phyloP scores from a whole-genome alignment of 2,888 invertebrate genomes.

The Drosophila rellima region DNA sequence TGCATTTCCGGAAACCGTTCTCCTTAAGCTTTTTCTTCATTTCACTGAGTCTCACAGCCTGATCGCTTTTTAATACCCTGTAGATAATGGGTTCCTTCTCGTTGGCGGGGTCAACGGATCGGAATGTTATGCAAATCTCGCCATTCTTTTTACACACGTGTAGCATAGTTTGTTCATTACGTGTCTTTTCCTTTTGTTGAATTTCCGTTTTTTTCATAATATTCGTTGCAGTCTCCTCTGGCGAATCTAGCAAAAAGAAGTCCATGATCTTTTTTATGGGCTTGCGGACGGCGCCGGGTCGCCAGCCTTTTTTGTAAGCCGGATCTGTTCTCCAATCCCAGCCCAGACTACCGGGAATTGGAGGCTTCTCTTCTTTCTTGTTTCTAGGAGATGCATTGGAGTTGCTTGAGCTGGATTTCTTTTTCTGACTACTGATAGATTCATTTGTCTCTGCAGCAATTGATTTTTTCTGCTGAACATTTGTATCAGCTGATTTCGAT shows the following conservation, averaged over 20 bases:
- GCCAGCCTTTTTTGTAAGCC: conserved; percentile 81
- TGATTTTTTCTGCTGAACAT: not conserved
- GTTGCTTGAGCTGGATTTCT: not conserved
- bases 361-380: not conserved
- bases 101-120: conserved; percentile 4
- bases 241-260: conserved; percentile 75
- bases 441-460: too few relatives aligned
- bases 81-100: conserved; percentile 88
- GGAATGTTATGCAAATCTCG: conserved; percentile 87
- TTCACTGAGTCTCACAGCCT: conserved; percentile 86
- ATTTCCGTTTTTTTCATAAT: conserved; percentile 82
- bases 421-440: not conserved
- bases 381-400: not conserved
- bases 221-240: conserved; percentile 50
- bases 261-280: conserved; percentile 82
- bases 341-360: conserved; percentile 86
- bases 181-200: conserved; percentile 73
- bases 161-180: conserved; percentile 86
- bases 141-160: conserved; percentile 89
- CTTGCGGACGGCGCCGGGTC: conserved; percentile 82
- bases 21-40: conserved; percentile 87
- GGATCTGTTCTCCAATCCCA: conserved; percentile 88
- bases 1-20: conserved; percentile 87
- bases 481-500: not conserved
- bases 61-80: conserved; percentile 88